Conservation (phyloP, 2,113 vertebrate species). For the Anhinga rufa region DNA sequence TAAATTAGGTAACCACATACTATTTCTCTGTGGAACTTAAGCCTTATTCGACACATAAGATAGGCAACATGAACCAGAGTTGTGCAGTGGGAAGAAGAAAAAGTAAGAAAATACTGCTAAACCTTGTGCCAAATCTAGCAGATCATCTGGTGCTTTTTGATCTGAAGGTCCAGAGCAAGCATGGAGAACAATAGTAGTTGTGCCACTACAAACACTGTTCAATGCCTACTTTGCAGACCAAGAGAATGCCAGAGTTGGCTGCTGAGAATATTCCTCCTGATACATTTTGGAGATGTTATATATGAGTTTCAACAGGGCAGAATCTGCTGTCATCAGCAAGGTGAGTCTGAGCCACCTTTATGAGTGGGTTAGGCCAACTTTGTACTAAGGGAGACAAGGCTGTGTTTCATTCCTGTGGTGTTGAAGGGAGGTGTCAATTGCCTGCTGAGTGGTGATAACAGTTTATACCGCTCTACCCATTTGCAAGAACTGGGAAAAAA, state of each 20-base stretch:
- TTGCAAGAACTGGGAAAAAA: background rate
- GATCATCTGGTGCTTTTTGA: background rate
- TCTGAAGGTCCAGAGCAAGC: background rate
- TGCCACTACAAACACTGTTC: background rate
- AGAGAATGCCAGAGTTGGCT: background rate
- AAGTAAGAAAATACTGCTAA: background rate
- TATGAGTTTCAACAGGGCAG: background rate
- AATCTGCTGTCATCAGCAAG: background rate
- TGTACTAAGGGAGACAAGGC: background rate
- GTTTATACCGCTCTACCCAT: background rate
- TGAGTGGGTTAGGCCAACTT: background rate
- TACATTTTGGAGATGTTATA: background rate
- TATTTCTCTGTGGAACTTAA: background rate
- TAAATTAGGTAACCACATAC: background rate
- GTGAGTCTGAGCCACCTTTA: background rate
- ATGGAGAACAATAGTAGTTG: background rate
- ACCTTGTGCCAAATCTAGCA: background rate
- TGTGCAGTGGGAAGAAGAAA: background rate
- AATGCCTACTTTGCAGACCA: background rate
- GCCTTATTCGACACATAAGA: background rate
- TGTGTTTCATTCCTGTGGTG: background rate
- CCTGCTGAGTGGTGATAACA: background rate
- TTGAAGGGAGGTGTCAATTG: background rate
- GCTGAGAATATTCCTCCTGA: background rate
- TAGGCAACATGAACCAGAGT: background rate